Base-by-base conservation (phyloP, 2,797 vertebrate species). In the Strix occidentalis region DNA sequence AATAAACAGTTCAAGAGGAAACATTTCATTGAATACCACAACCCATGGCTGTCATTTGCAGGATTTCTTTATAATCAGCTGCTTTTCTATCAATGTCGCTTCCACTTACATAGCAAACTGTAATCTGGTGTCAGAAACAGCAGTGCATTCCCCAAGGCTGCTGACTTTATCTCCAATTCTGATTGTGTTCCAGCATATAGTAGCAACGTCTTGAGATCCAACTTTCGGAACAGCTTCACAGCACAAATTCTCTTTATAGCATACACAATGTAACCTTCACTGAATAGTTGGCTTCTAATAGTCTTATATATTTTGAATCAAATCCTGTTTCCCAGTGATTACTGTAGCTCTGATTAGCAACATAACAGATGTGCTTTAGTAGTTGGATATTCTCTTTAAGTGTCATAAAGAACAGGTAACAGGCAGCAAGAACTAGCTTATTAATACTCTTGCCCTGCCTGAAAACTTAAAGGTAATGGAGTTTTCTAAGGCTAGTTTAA, bases 81-180 rank as follows among this genome's bases (percentile, higher is more conserved):
- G 45, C 80, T 95, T 93, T 86, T 79, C 87, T 58, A 81, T 95
- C 96, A 94, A 20, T 84, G 91, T 95, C 96, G 89, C 71, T 85
- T 94, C 68, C 61, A 87, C 50, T 96, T 70, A 84, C 26, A 35
- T 0, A 68, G 60, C 43, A 86, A 86, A 87, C 39, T 76, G 29
- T 76, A 92, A 95, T 66, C 51, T 89, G n/a, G n/a, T 92, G 84
- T 90, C 88, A 93, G 79, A 80, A 89, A 33, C 24, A 39, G 43
- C 3, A 75, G 33, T 16, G 29, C 33, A n/a, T 8, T 86, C 48
- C 63, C 51, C 39, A 61, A 65, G 68, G 78, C 70, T 74, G 63
- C 57, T 80, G 53, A 76, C 51, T 26, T 84, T 63, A 16, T 41
- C 57, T 91, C 31, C 41, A 83, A 8, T 80, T 89, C 63, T 87